Percentiles rank a stretch among this genome's conserved stretches.
Conservation (phyloP, 1,140 invertebrate species). For the Pentalonia nigronervosa region DNA sequence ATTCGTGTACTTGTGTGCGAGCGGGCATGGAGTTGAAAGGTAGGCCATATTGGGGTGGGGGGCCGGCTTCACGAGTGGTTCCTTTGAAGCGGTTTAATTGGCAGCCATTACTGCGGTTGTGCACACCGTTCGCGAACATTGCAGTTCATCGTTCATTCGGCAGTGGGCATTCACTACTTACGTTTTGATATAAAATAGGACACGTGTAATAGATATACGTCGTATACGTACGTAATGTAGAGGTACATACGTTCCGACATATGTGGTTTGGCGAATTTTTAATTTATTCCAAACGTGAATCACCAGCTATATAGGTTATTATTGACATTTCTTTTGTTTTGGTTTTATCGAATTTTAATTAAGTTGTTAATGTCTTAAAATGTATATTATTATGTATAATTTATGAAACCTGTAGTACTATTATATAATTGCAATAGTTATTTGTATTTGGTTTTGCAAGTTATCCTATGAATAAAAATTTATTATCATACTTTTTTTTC, state of each 20-base stretch:
- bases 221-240: too few species aligned
- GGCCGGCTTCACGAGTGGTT: conserved; percentile 55
- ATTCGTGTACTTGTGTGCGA: not conserved
- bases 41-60: conserved; percentile 56
- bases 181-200: not conserved
- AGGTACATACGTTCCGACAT: not conserved
- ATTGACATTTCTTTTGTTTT: too few species aligned
- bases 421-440: too few species aligned
- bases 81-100: conserved; percentile 58
- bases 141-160: not conserved
- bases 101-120: conserved; percentile 51
- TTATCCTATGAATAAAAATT: too few species aligned
- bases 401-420: too few species aligned
- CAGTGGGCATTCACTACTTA: not conserved
- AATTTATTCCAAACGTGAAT: not conserved
- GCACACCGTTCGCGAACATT: conserved; percentile 31
- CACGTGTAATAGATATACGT: not conserved
- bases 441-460: too few species aligned
- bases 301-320: too few species aligned
- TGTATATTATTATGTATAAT: too few species aligned
- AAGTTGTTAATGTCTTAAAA: too few species aligned
- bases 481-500: too few species aligned
- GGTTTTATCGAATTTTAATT: too few species aligned
- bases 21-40: conserved; percentile 31
- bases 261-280: not conserved